phyloP scores from a whole-genome alignment of 2,113 vertebrate species.

The Hylia prasina region DNA sequence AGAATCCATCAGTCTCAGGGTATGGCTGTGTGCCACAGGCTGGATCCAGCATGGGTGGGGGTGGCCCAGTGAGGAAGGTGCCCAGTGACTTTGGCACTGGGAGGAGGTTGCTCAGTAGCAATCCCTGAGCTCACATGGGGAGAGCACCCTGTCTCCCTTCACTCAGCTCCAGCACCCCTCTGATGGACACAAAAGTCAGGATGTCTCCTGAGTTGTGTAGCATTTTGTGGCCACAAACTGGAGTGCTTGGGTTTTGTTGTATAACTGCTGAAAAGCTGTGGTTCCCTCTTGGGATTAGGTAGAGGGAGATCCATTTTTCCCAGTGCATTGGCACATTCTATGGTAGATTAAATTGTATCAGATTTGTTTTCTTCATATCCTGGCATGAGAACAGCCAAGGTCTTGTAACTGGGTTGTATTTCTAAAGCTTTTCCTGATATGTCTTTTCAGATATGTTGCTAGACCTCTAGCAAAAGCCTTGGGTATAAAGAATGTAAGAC shows the following conservation, averaged over 20 bases:
- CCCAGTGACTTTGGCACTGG: neutral
- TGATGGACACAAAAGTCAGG: neutral
- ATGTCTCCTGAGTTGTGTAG: neutral
- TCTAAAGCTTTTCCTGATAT: neutral
- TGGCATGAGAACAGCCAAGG: neutral
- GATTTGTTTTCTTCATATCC: neutral
- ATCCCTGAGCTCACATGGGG: neutral
- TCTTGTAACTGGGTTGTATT: neutral
- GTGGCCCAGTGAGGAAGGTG: neutral
- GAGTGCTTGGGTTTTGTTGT: neutral
- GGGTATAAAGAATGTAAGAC: conserved; percentile 76
- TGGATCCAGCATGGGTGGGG: neutral
- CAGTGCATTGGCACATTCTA: neutral
- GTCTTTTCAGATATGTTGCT: conserved; percentile 80
- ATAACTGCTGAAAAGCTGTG: neutral
- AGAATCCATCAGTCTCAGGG: neutral
- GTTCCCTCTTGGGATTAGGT: neutral
- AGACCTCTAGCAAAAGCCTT: conserved; percentile 76
- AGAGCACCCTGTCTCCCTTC: neutral
- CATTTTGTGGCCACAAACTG: neutral
- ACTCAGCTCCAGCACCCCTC: neutral
- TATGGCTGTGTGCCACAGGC: neutral
- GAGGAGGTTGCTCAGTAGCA: neutral
- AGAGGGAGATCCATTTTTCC: neutral
- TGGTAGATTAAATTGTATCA: neutral